Conservation (phyloP, 2,888 invertebrate genomes). For the Diogma glabrata region DNA sequence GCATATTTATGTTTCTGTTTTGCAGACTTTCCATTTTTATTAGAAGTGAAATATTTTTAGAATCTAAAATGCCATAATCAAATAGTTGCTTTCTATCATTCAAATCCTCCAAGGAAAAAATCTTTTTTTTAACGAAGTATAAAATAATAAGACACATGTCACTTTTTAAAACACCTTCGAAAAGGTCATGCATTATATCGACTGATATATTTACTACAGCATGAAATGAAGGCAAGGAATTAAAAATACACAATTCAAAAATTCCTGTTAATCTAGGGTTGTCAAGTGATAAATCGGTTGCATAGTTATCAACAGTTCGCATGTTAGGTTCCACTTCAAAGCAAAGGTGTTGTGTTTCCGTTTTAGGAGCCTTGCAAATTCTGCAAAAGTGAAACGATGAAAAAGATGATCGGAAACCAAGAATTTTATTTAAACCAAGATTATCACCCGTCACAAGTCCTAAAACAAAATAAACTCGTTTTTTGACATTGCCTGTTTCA, state of each 20-base stretch:
- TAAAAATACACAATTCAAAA: not conserved
- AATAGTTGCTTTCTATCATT: not conserved
- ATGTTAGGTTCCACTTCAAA: not conserved
- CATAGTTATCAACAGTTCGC: not conserved
- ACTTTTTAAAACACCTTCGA: not conserved
- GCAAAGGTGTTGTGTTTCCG: not conserved
- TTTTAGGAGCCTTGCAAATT: not conserved
- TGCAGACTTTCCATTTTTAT: not conserved
- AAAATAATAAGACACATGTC: not conserved
- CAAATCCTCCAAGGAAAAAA: not conserved
- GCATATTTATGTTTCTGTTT: constrained; percentile 1
- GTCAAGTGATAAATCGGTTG: not conserved
- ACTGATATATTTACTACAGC: not conserved
- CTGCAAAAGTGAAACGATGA: not conserved
- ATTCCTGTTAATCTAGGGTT: not conserved
- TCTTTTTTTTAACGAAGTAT: not conserved
- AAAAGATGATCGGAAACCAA: not conserved
- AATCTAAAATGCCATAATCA: not conserved
- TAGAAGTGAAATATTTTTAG: not conserved
- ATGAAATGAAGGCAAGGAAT: not conserved
- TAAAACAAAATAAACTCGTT: not conserved
- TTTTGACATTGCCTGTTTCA: not conserved
- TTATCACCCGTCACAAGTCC: not conserved
- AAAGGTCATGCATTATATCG: not conserved
- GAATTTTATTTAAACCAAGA: not conserved